Evolutionary conservation across 2,888 invertebrate species (phyloP).

Genomic region (Epistrophella euchroma): DNA sequence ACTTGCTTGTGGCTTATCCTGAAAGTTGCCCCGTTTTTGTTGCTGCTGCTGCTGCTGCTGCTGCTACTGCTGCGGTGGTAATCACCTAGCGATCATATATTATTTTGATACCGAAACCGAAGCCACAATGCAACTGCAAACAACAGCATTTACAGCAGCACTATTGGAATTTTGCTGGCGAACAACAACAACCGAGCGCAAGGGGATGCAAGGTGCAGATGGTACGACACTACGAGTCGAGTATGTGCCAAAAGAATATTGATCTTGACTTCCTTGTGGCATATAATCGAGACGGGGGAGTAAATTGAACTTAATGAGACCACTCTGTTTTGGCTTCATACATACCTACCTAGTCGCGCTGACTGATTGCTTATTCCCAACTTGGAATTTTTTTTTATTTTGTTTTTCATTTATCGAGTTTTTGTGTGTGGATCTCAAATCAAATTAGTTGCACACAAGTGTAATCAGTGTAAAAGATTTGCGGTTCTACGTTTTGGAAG

Average conservation of each 20-base stretch:
- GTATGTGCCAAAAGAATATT: constrained; percentile 39
- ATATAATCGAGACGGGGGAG: constrained; percentile 47
- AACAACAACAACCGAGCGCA: neutral
- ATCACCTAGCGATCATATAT: constrained; percentile 69
- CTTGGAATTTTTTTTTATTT: constrained; percentile 13
- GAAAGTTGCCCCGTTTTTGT: constrained; percentile 47
- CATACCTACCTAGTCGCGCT: constrained; percentile 17
- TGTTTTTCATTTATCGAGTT: neutral
- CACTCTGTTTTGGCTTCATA: constrained; percentile 24
- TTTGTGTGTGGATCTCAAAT: neutral
- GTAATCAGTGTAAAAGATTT: neutral
- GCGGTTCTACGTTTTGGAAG: neutral
- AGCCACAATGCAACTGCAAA: constrained; percentile 22
- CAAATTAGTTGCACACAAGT: constrained; percentile 3
- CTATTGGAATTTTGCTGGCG: constrained; percentile 51
- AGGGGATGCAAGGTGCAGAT: constrained; percentile 25
- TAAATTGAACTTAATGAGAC: constrained; percentile 53
- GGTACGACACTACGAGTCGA: too few relatives aligned
- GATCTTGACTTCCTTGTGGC: constrained; percentile 67
- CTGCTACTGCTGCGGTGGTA: constrained; percentile 48
- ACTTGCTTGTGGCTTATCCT: constrained; percentile 63
- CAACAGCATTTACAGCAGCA: constrained; percentile 32
- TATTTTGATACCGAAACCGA: constrained; percentile 46
- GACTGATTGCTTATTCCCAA: constrained; percentile 44
- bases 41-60: constrained; percentile 15